Evolutionary conservation across 37 sponge, comb jelly and placozoan species (phyloP).

Genomic region (Lycopodina hypogea): DNA sequence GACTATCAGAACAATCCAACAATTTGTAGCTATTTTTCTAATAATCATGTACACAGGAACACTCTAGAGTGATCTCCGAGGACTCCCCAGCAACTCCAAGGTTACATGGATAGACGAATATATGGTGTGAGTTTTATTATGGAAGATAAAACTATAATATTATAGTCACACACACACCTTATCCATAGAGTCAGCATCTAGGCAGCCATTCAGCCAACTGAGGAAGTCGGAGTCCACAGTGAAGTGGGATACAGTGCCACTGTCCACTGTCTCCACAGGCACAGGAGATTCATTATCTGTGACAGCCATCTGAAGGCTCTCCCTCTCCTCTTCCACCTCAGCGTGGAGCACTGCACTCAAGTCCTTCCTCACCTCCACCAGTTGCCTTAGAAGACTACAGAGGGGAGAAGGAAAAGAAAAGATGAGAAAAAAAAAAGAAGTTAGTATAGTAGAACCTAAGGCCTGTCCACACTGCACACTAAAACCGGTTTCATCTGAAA

Average conservation of each 20-base stretch:
- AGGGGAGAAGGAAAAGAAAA: background rate
- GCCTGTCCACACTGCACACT: no score
- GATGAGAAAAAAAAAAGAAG: background rate
- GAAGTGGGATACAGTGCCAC: background rate
- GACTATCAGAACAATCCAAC: no score
- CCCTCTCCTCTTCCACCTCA: background rate
- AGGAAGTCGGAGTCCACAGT: constrained; percentile 14
- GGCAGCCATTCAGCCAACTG: constrained; percentile 19
- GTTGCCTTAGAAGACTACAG: constrained; percentile 13
- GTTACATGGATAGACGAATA: no score
- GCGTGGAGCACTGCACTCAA: constrained; percentile 16
- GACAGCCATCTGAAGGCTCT: background rate
- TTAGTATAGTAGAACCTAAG: no score
- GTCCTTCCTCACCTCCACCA: constrained; percentile 28
- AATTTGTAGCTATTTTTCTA: no score
- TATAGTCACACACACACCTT: constrained; percentile 12
- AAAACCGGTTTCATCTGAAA: no score
- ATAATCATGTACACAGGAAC: no score
- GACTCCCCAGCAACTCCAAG: no score
- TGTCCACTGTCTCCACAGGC: background rate
- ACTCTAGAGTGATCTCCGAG: no score
- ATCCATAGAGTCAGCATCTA: background rate
- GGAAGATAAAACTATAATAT: background rate
- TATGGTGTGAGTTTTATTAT: background rate
- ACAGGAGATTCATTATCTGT: background rate